Evolutionary conservation across 2,797 vertebrate genomes (phyloP).

Genomic region (Iguana delicatissima): DNA sequence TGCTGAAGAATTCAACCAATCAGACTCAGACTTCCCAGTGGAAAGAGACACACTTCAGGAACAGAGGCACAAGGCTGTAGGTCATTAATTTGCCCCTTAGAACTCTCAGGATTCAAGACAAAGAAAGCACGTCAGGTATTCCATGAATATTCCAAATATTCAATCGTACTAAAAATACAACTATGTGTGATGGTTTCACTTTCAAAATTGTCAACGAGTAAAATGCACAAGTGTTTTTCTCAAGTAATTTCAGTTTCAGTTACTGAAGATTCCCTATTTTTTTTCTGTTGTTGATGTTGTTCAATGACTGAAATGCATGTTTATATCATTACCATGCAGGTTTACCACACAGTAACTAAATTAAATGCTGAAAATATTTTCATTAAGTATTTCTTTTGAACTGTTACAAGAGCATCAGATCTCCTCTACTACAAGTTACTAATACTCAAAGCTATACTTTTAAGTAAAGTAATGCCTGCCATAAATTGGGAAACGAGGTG

Average conservation of each 20-base stretch:
- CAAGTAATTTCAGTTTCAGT: neutral
- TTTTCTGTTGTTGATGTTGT: neutral
- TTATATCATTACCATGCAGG: slow-evolving; percentile 43
- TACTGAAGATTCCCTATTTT: neutral
- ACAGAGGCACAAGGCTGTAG: neutral
- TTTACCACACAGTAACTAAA: slow-evolving; percentile 58
- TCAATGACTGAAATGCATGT: neutral
- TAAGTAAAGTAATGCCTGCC: slow-evolving; percentile 67
- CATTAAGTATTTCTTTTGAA: slow-evolving; percentile 71
- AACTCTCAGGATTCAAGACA: neutral
- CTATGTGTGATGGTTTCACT: neutral
- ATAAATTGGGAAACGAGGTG: slow-evolving; percentile 65
- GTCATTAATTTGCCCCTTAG: neutral
- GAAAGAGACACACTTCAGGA: neutral
- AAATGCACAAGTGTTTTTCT: slow-evolving; percentile 10
- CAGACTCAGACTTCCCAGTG: neutral
- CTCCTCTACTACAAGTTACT: slow-evolving; percentile 58
- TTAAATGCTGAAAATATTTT: slow-evolving; percentile 67
- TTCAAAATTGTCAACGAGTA: neutral
- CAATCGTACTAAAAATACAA: neutral
- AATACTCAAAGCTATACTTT: slow-evolving; percentile 66
- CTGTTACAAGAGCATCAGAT: slow-evolving; percentile 64
- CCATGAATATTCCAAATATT: neutral
- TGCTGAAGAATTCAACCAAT: neutral
- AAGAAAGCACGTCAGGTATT: neutral